phyloP scores from a whole-genome alignment of 2,113 vertebrate species.

The Lynx canadensis region DNA sequence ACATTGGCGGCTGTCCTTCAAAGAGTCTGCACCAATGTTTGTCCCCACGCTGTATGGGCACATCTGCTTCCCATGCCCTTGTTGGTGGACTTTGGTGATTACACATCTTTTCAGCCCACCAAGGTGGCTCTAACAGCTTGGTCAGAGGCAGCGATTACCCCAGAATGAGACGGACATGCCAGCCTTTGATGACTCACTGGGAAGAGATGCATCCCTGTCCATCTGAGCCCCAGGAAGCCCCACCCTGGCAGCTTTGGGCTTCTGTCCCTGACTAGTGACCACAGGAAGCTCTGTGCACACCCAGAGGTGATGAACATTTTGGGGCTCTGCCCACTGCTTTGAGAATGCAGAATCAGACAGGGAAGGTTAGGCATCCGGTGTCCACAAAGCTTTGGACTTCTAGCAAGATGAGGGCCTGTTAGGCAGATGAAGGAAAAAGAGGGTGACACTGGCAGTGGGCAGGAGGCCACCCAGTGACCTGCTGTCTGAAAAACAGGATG shows the following conservation, averaged over 20 bases:
- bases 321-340: not conserved
- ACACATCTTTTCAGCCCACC: not conserved
- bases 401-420: not conserved
- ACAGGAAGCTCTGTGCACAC: not conserved
- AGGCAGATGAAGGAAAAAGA: not conserved
- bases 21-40: rapidly evolving
- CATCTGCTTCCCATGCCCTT: not conserved
- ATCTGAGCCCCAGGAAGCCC: not conserved
- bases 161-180: not conserved
- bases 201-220: not conserved
- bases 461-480: not conserved
- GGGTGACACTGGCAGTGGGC: not conserved
- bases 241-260: not conserved
- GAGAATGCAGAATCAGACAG: not conserved
- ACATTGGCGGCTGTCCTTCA: not conserved
- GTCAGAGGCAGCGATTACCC: not conserved
- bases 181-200: not conserved
- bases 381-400: not conserved
- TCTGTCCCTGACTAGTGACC: not conserved
- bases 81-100: not conserved
- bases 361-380: not conserved
- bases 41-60: rapidly evolving
- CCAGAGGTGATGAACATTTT: not conserved
- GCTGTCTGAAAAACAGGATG: not conserved
- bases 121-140: not conserved